Evolutionary conservation across 2,797 vertebrate species (phyloP), one percentile per base, ranked within the genome.

Genomic region (Gallinago nigripennis): DNA sequence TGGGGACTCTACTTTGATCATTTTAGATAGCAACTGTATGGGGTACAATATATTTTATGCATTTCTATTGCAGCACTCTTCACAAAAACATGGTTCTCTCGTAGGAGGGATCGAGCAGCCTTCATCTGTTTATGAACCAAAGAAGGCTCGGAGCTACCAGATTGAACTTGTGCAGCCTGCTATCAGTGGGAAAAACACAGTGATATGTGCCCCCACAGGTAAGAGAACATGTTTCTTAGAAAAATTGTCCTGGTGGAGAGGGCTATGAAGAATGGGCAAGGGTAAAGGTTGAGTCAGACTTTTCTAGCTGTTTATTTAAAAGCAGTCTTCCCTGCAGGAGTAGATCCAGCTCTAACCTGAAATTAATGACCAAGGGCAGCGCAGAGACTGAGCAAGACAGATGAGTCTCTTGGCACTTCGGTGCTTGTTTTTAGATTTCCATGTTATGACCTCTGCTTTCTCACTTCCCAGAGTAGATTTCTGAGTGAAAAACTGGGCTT

Each of bases 201-300:
- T 98, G 46, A 96, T 98, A 92, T 98, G 97, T 96, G 98, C 97
- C 45, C 98, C 98, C 28, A 98, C 98, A 83, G 98, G 98, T 98
- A 94, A 97, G 94, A 57, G 28, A n/a, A 30, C 28, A 28, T 5
- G 11, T 93, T 43, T 78, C 43, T 61, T 82, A 20, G 24, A 72
- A 69, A 30, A 51, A 60, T 15, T 51, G 5, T 48, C 25, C 24
- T 63, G 19, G 5, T 69, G 23, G 27, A 61, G 21, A 30, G 16
- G 24, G 17, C n/a, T 53, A 0, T 56, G 57, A 57, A 60, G 13
- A 9, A 25, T 8, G 50, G 17, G 13, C 19, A 77, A 21, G 1
- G 5, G 17, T 78, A 46, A 78, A 64, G 15, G 17, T 28, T 68
- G 23, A 35, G 35, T 72, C 37, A 65, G 4, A 27, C 8, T 35